Evolutionary conservation across 2,797 vertebrate genomes (phyloP), one percentile per base, ranked within the genome.

Genomic region (Phalloptychus januarius): DNA sequence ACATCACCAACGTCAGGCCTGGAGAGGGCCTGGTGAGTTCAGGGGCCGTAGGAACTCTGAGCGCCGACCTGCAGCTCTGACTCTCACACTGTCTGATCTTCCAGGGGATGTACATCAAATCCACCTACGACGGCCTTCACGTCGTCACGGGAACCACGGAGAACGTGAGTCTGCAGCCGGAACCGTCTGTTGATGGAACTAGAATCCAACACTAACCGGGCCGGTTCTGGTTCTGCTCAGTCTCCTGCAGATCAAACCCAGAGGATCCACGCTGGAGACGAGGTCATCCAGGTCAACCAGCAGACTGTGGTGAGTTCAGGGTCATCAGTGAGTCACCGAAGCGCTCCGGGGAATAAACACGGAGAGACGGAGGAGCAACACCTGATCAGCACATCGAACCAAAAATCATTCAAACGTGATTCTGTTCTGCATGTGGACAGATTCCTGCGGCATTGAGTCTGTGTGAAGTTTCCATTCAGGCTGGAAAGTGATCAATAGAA

Each of bases 61-160:
- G 48, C 7, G 40, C 48, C 25, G 48, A 52, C 2, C 48, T 52
- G 48, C 45, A 46, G n/a, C 28, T 16, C 79, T 78, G 58, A 46
- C 67, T 31, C 7, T 63, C 1, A 71, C 38, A 61, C 1, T 84
- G 73, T 45, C 65, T 72, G 0, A 67, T 67, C 50, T 75, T 56
- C 72, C 90, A 99, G 98, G 98, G 98, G 72, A 98, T 99, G 95
- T 99, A 98, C 92, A 99, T 99, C 92, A 98, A 98, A 82, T 99
- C 98, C 72, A 99, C 98, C 12, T 99, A 98, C n/a, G 97, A 99
- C 44, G 98, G 98, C 18, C 94, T 98, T 23, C 98, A 99, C 38
- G 94, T 99, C 87, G 96, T 99, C 92, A 99, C 98, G 0, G 98
- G 98, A 77, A 99, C 98, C 33, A 99, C 97, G 2, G 97, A 99